Percentiles rank a stretch among this genome's conserved stretches.
These are phyloP conservation scores for Rallus crepitans DNA, from an alignment of 2,797 vertebrate genomes.

Conservation along the genomic window DNA sequence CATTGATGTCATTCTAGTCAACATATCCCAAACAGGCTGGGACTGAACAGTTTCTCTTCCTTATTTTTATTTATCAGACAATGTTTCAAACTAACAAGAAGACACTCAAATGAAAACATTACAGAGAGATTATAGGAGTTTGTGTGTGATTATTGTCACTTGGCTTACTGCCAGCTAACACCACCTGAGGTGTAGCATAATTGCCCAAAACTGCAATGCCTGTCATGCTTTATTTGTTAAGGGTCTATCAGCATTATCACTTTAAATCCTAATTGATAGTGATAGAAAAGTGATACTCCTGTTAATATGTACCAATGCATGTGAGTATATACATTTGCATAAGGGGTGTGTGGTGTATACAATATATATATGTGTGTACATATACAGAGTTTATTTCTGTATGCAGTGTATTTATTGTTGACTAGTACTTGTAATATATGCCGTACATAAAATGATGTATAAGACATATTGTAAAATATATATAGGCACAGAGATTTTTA, in stretches of 20 bases:
- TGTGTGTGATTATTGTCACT: not conserved
- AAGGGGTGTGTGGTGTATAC: not conserved
- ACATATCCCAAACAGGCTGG: not conserved
- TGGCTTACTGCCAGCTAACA: slow-evolving; percentile 13
- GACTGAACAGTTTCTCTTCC: not conserved
- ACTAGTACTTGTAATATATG: not conserved
- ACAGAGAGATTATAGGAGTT: not conserved
- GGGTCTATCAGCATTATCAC: not conserved
- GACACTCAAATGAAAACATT: not conserved
- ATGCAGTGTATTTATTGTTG: not conserved
- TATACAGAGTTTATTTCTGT: not conserved
- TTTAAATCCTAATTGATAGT: not conserved
- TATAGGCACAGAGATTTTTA: not conserved
- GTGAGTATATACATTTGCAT: not conserved
- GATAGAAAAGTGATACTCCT: not conserved
- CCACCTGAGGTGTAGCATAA: slow-evolving; percentile 38
- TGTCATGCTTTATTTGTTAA: slow-evolving; percentile 60
- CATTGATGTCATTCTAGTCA: not conserved
- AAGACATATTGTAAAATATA: not conserved
- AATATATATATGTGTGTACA: not conserved
- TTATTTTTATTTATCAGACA: not conserved
- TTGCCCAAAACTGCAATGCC: slow-evolving; percentile 7
- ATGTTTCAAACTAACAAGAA: not conserved
- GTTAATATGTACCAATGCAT: not conserved
- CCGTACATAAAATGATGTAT: not conserved